phyloP scores from a whole-genome alignment of 2,113 vertebrate species.

The Megaceryle torquata region DNA sequence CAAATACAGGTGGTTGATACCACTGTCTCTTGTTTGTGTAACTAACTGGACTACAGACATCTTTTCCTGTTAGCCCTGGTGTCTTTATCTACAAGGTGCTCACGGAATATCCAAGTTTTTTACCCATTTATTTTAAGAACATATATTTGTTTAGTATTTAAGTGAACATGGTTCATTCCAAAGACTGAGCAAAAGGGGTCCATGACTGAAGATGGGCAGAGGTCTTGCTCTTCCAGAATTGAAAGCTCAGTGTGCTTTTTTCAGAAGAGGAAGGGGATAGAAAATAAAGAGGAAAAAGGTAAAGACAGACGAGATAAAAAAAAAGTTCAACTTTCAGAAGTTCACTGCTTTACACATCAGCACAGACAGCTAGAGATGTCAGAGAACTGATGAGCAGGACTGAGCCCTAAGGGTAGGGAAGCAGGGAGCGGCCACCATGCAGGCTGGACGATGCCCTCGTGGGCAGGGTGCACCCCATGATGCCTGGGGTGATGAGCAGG shows the following conservation, averaged over 20 bases:
- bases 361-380: neutral
- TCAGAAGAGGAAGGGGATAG: neutral
- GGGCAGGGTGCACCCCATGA: neutral
- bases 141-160: neutral
- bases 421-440: fast-evolving
- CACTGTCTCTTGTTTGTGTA: neutral
- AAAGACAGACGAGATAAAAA: neutral
- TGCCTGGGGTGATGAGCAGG: neutral
- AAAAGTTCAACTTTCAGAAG: neutral
- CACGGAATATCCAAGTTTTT: neutral
- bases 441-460: fast-evolving
- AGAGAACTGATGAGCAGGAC: neutral
- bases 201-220: neutral
- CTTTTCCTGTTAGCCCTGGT: neutral
- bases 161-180: neutral
- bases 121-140: neutral
- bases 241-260: neutral
- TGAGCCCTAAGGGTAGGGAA: neutral
- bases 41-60: neutral
- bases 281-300: neutral
- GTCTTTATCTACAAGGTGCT: neutral
- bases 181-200: neutral
- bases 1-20: neutral
- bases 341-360: neutral
- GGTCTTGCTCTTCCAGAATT: neutral